These are phyloP conservation scores for Coleophora deauratella DNA, from an alignment of 2,888 invertebrate species.

Conservation along the genomic window DNA sequence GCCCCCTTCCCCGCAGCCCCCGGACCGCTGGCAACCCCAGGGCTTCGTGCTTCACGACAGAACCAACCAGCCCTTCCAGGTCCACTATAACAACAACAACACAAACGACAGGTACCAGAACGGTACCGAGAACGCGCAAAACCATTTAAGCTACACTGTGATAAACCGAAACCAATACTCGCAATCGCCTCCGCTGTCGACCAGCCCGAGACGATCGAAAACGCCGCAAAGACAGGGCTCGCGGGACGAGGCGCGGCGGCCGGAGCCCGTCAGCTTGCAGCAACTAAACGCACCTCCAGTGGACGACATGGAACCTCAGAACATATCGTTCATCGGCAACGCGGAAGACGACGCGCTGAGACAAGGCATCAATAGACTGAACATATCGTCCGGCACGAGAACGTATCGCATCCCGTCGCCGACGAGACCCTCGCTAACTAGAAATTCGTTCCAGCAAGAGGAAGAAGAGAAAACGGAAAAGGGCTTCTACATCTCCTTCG, in stretches of 20 bases:
- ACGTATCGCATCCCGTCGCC: constrained; percentile 94
- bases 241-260: constrained; percentile 49
- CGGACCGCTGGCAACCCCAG: constrained; percentile 57
- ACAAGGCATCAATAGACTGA: constrained; percentile 82
- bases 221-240: constrained; percentile 69
- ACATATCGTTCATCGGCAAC: constrained; percentile 92
- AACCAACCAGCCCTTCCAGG: constrained; percentile 44
- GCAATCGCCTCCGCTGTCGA: constrained; percentile 71
- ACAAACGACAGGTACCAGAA: constrained; percentile 75
- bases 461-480: constrained; percentile 70
- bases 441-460: constrained; percentile 80
- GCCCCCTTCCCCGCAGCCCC: constrained; percentile 28
- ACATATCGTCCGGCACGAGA: constrained; percentile 90
- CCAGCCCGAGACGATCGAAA: constrained; percentile 71
- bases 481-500: constrained; percentile 95
- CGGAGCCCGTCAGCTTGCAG: constrained; percentile 65
- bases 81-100: constrained; percentile 44
- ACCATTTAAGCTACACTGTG: constrained; percentile 74
- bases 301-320: constrained; percentile 95
- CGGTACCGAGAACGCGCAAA: constrained; percentile 74
- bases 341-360: constrained; percentile 72
- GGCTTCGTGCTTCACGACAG: constrained; percentile 81
- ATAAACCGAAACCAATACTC: constrained; percentile 68
- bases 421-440: constrained; percentile 81
- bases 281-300: constrained; percentile 78